phyloP scores from a whole-genome alignment of 2,888 invertebrate genomes.

The Eucriotettix oculatus region DNA sequence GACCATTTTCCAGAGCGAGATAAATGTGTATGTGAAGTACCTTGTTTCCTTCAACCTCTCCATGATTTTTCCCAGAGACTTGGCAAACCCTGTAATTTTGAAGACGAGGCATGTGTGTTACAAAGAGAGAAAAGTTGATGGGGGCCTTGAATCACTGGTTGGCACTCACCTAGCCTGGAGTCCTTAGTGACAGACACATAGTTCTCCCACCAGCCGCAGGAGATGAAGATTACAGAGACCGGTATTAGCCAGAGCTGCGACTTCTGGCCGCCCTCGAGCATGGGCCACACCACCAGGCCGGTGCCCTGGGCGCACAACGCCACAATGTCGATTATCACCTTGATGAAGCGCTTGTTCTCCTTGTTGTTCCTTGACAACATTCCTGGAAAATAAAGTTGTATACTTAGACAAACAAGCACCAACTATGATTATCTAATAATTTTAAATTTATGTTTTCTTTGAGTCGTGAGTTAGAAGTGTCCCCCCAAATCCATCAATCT shows the following conservation, averaged over 20 bases:
- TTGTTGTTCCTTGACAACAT: constrained; percentile 23
- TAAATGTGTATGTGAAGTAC: constrained; percentile 54
- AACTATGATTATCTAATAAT: neutral
- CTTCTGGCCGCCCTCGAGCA: constrained; percentile 28
- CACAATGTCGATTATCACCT: constrained; percentile 35
- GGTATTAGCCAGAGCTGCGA: constrained; percentile 41
- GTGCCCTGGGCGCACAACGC: constrained; percentile 46
- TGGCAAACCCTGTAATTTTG: constrained; percentile 15
- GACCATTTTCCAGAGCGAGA: constrained; percentile 60
- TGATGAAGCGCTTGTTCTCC: constrained; percentile 25
- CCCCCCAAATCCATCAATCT: no score
- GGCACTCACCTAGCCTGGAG: constrained; percentile 14
- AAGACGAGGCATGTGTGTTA: neutral
- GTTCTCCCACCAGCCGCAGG: constrained; percentile 76
- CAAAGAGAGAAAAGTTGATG: neutral
- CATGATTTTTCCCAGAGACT: constrained; percentile 29
- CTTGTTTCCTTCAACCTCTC: constrained; percentile 39
- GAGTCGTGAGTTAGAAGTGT: no score
- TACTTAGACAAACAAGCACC: neutral
- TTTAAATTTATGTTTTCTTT: neutral
- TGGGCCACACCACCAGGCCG: constrained; percentile 52
- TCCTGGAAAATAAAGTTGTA: constrained; percentile 4
- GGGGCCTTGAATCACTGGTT: neutral
- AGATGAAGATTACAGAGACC: constrained; percentile 46
- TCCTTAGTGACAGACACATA: constrained; percentile 34